Percentiles rank a stretch among this genome's conserved stretches.
These are phyloP conservation scores for Eupsilia transversa DNA, from an alignment of 2,888 invertebrate species.

Conservation along the genomic window DNA sequence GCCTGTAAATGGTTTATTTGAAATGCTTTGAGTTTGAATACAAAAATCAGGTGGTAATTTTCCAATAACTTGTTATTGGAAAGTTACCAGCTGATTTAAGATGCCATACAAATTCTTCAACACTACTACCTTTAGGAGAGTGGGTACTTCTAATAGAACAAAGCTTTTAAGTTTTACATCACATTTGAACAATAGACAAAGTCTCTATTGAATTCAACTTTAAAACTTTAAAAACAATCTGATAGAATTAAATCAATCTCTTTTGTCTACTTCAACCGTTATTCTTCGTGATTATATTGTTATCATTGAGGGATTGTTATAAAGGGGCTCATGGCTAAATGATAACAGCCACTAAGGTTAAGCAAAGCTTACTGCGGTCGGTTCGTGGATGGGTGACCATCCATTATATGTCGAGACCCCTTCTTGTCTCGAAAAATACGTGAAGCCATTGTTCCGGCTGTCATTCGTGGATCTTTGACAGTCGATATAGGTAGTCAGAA, in stretches of 20 bases:
- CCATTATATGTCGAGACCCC: too few species aligned
- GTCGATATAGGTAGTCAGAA: background rate
- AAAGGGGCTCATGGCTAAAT: background rate
- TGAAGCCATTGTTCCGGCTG: background rate
- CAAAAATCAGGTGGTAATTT: too few species aligned
- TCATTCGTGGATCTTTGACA: background rate
- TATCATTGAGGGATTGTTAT: background rate
- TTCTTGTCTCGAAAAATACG: background rate
- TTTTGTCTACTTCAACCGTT: slow-evolving; percentile 27
- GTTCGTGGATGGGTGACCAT: background rate
- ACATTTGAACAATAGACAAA: slow-evolving; percentile 29
- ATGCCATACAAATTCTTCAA: slow-evolving; percentile 2
- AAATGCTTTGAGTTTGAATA: too few species aligned
- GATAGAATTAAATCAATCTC: slow-evolving; percentile 37
- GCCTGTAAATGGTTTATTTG: too few species aligned
- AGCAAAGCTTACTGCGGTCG: background rate
- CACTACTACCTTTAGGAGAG: background rate
- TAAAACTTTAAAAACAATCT: slow-evolving; percentile 29
- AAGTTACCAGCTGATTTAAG: background rate
- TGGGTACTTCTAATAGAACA: slow-evolving; percentile 13
- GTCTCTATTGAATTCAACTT: slow-evolving; percentile 40
- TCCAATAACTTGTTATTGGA: too few species aligned
- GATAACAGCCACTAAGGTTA: background rate
- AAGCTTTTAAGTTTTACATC: slow-evolving; percentile 7
- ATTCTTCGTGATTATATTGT: slow-evolving; percentile 22